Evolutionary conservation across 2,888 invertebrate species (phyloP).

Genomic region (Atherix ibis): DNA sequence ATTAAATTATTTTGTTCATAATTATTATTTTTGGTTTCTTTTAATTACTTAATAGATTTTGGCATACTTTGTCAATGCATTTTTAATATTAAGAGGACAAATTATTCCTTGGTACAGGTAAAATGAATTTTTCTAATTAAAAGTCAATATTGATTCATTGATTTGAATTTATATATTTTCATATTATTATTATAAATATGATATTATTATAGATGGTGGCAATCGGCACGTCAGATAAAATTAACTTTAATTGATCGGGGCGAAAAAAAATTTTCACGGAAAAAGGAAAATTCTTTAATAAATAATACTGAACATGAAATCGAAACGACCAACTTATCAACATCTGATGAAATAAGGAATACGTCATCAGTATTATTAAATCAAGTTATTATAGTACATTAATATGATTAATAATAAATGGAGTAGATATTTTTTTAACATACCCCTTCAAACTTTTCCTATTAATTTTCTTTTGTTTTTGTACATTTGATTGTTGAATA

Average conservation of each 20-base stretch:
- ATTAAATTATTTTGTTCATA: not conserved
- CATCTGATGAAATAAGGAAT: too few species aligned
- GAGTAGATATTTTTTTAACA: too few species aligned
- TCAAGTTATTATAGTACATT: too few species aligned
- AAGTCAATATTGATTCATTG: not conserved
- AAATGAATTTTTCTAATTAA: not conserved
- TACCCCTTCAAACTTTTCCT: too few species aligned
- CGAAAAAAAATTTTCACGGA: too few species aligned
- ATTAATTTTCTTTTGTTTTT: too few species aligned
- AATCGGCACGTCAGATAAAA: not conserved
- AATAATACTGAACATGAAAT: too few species aligned
- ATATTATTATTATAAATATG: not conserved
- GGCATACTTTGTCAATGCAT: not conserved
- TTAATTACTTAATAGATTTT: not conserved
- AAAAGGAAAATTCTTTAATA: too few species aligned
- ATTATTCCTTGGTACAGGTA: not conserved
- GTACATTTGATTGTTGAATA: too few species aligned
- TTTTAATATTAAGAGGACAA: not conserved
- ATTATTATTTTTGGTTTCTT: not conserved
- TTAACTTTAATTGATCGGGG: not conserved
- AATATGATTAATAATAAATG: too few species aligned
- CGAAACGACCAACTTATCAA: too few species aligned
- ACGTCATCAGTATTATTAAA: too few species aligned
- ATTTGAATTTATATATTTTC: not conserved
- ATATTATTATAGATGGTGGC: not conserved